phyloP scores from a whole-genome alignment of 2,888 invertebrate species.

The Drymonia ruficornis region DNA sequence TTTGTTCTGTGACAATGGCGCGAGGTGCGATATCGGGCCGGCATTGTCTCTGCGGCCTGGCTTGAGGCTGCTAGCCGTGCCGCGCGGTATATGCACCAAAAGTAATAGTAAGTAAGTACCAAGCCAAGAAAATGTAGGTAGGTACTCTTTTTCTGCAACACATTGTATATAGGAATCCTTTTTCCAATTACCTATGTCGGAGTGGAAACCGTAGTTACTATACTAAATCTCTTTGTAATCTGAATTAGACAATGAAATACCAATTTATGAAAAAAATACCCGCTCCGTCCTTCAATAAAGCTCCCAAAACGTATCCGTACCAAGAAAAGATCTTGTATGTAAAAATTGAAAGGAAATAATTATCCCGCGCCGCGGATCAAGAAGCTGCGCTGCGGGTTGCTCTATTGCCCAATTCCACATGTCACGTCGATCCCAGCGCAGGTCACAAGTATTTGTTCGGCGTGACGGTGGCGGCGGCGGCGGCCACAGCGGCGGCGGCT shows the following conservation, averaged over 20 bases:
- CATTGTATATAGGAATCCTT: too few relatives aligned
- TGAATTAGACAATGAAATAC: too few relatives aligned
- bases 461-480: slow-evolving; percentile 1
- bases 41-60: neutral
- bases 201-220: too few relatives aligned
- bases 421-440: neutral
- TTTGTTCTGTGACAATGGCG: slow-evolving; percentile 49
- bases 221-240: too few relatives aligned
- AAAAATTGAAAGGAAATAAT: slow-evolving; percentile 1
- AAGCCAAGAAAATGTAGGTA: too few relatives aligned
- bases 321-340: neutral
- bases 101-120: too few relatives aligned
- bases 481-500: slow-evolving; percentile 50
- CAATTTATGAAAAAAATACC: too few relatives aligned
- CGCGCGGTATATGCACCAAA: too few relatives aligned
- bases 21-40: slow-evolving; percentile 29
- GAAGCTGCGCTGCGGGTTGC: neutral
- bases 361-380: neutral
- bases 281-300: too few relatives aligned
- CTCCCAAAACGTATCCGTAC: neutral
- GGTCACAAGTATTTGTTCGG: neutral
- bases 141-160: too few relatives aligned
- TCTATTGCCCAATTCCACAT: neutral
- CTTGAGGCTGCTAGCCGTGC: too few relatives aligned
- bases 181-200: too few relatives aligned